A percentile compares a stretch with the other conserved stretches of the same genome.
These are phyloP conservation scores for Formica aserva DNA, from an alignment of 2,888 invertebrate species.

Conservation along the genomic window DNA sequence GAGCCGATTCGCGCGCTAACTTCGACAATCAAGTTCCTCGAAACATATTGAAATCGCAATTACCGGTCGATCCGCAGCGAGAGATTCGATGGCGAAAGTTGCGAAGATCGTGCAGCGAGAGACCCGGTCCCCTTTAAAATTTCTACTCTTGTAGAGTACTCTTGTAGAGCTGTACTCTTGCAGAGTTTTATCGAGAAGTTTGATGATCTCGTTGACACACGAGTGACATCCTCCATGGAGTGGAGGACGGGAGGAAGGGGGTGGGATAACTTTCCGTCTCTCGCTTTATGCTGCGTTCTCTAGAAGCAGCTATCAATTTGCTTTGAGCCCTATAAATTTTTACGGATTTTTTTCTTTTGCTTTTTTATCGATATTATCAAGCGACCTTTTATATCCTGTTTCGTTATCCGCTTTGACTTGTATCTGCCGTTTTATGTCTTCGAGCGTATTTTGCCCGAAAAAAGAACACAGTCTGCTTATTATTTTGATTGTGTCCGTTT, in stretches of 20 bases:
- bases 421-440: neutral
- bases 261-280: constrained; percentile 31
- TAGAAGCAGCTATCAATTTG: constrained; percentile 31
- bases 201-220: constrained; percentile 27
- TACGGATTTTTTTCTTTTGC: neutral
- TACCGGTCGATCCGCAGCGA: constrained; percentile 32
- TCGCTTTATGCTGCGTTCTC: constrained; percentile 12
- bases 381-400: neutral
- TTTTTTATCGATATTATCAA: neutral
- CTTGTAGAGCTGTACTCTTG: constrained; percentile 22
- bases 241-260: neutral
- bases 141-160: too few relatives aligned
- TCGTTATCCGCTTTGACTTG: neutral
- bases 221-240: constrained; percentile 9
- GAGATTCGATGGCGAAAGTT: constrained; percentile 42
- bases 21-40: constrained; percentile 43
- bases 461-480: neutral
- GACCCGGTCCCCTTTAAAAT: constrained; percentile 42
- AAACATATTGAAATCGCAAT: constrained; percentile 57
- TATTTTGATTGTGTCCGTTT: neutral
- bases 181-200: constrained; percentile 32
- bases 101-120: constrained; percentile 26
- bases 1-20: constrained; percentile 29
- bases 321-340: constrained; percentile 37
- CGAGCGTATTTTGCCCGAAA: neutral